A percentile compares a stretch with the other conserved stretches of the same genome.
Conservation (phyloP, 2,797 vertebrate genomes). For the Austrolebias charrua region DNA sequence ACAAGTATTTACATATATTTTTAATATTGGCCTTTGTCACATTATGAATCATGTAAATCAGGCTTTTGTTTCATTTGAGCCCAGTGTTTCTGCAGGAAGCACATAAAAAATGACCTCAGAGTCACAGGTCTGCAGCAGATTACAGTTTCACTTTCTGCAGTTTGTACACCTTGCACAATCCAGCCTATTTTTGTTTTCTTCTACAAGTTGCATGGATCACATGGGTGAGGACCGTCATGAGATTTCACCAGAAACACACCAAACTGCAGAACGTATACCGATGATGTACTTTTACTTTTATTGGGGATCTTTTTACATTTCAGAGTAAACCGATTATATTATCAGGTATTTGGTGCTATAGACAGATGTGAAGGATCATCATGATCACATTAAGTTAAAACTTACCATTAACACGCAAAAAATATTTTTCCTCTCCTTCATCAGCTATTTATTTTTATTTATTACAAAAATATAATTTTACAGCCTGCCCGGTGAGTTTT, state of each 20-base stretch:
- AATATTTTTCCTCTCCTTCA: no score
- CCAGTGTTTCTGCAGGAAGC: background rate
- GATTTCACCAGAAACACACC: conserved; percentile 40
- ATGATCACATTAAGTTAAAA: no score
- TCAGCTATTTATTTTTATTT: no score
- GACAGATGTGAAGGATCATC: no score
- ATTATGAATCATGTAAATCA: background rate
- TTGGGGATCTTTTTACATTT: background rate
- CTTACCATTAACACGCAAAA: no score
- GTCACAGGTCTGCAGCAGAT: conserved; percentile 14
- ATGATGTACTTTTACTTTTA: conserved; percentile 16
- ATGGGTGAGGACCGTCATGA: conserved; percentile 66
- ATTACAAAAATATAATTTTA: no score
- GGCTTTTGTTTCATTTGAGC: background rate
- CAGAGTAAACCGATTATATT: no score
- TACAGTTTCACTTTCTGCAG: conserved; percentile 18
- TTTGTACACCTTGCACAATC: conserved; percentile 21
- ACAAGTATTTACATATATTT: no score
- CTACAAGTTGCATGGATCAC: conserved; percentile 63
- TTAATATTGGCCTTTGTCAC: background rate
- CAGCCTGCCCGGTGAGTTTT: no score
- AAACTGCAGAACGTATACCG: conserved; percentile 4
- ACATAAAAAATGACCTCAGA: background rate
- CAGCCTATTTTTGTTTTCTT: conserved; percentile 27
- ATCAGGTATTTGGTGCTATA: no score